Evolutionary conservation across 2,888 invertebrate genomes (phyloP).

Genomic region (Lasioglossum oenotherae): DNA sequence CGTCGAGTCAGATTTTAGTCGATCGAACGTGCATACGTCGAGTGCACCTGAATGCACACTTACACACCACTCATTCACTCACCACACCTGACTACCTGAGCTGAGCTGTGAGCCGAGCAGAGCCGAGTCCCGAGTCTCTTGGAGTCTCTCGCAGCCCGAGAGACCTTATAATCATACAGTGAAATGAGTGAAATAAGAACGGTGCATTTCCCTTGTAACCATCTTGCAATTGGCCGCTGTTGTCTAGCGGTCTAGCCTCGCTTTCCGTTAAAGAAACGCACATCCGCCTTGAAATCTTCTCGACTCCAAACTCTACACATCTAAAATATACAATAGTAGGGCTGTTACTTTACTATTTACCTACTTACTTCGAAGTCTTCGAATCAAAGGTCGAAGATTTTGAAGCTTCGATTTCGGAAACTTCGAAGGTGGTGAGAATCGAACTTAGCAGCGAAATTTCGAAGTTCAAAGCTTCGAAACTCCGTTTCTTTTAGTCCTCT

Average conservation of each 20-base stretch:
- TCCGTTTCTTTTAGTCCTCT: too few relatives aligned
- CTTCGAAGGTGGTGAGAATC: too few relatives aligned
- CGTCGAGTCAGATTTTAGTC: slow-evolving; percentile 36
- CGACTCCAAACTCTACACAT: background rate
- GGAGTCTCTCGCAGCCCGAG: too few relatives aligned
- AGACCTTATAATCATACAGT: slow-evolving; percentile 13
- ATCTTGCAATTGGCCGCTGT: background rate
- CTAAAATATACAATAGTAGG: background rate
- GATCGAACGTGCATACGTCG: slow-evolving; percentile 50
- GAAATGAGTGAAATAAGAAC: slow-evolving; percentile 58
- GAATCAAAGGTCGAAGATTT: too few relatives aligned
- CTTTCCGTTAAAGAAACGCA: slow-evolving; percentile 19
- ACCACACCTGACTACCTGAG: slow-evolving; percentile 4
- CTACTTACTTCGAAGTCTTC: too few relatives aligned
- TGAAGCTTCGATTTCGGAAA: too few relatives aligned
- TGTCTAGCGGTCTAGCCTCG: background rate
- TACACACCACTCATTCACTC: slow-evolving; percentile 22
- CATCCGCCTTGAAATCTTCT: slow-evolving; percentile 30
- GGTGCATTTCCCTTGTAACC: slow-evolving; percentile 35
- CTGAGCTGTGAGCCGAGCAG: background rate
- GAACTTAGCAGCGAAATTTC: too few relatives aligned
- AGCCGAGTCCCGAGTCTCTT: too few relatives aligned
- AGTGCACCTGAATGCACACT: slow-evolving; percentile 39
- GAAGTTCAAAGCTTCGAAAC: too few relatives aligned
- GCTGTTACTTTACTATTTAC: too few relatives aligned